Evolutionary conservation across 2,888 invertebrate species (phyloP).

Genomic region (Ophioninae sp.): DNA sequence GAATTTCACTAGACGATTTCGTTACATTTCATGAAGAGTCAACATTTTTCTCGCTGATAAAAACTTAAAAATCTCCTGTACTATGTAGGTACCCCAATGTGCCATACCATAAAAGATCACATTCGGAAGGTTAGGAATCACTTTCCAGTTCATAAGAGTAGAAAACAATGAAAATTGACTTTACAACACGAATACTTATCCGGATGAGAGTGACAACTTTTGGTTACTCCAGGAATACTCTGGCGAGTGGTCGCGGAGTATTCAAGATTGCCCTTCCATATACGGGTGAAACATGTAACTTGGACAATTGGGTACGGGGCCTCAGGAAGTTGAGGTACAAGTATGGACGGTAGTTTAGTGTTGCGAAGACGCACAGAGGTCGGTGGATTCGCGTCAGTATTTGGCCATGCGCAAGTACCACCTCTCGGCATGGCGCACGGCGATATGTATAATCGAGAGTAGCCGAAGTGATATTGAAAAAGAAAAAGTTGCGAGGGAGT

Average conservation of each 20-base stretch:
- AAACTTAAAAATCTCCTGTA: too few species aligned
- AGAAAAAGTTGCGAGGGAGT: neutral
- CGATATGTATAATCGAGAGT: conserved; percentile 37
- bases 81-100: too few species aligned
- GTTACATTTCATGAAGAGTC: too few species aligned
- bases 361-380: conserved; percentile 59
- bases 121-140: conserved; percentile 16
- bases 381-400: conserved; percentile 63
- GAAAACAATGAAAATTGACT: conserved; percentile 42
- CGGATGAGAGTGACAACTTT: conserved; percentile 51
- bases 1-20: too few species aligned
- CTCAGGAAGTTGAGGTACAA: conserved; percentile 55
- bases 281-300: conserved; percentile 22
- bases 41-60: too few species aligned
- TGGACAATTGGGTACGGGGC: conserved; percentile 55
- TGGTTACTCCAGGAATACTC: conserved; percentile 8
- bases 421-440: conserved; percentile 51
- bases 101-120: too few species aligned
- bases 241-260: conserved; percentile 6
- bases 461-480: neutral
- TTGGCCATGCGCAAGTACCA: conserved; percentile 65
- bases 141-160: conserved; percentile 17
- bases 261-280: conserved; percentile 42
- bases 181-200: conserved; percentile 50
- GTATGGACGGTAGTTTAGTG: conserved; percentile 54